A percentile compares a stretch with the other conserved stretches of the same genome.
These are phyloP conservation scores for Polypedilum vanderplanki DNA, from an alignment of 1,140 invertebrate genomes.

Conservation along the genomic window DNA sequence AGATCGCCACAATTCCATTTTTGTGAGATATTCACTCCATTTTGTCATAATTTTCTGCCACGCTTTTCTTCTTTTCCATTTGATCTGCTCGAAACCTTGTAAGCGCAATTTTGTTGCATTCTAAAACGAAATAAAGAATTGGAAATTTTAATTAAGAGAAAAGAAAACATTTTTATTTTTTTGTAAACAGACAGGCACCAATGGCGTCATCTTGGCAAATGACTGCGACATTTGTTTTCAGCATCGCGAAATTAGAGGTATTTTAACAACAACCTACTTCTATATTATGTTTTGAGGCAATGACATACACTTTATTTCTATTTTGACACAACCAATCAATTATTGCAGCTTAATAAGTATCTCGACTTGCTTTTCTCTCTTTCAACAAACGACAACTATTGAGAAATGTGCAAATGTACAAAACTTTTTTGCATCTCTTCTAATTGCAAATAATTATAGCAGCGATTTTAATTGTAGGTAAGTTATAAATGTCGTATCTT, in stretches of 20 bases:
- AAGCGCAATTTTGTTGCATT: constrained; percentile 68
- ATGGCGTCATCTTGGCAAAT: not conserved
- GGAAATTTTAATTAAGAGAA: not conserved
- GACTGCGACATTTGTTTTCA: not conserved
- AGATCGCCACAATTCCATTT: constrained; percentile 63
- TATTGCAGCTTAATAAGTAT: not conserved
- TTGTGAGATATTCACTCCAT: constrained; percentile 54
- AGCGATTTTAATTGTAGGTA: not conserved
- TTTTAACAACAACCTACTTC: too few species aligned
- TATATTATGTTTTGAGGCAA: not conserved
- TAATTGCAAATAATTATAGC: too few species aligned
- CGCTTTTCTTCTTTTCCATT: constrained; percentile 65
- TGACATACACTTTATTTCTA: not conserved
- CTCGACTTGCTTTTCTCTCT: not conserved
- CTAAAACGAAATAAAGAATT: constrained; percentile 43
- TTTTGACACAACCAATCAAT: not conserved
- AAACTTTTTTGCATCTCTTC: not conserved
- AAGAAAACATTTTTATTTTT: not conserved
- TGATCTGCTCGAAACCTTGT: constrained; percentile 69
- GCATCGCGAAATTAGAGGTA: too few species aligned
- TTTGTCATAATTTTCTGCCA: constrained; percentile 55
- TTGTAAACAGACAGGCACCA: not conserved
- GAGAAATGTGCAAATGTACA: not conserved
- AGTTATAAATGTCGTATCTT: not conserved
- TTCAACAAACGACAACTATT: not conserved